Evolutionary conservation across 2,797 vertebrate species (phyloP), one percentile per base, ranked within the genome.

Genomic region (Alcedo quadribrachys): DNA sequence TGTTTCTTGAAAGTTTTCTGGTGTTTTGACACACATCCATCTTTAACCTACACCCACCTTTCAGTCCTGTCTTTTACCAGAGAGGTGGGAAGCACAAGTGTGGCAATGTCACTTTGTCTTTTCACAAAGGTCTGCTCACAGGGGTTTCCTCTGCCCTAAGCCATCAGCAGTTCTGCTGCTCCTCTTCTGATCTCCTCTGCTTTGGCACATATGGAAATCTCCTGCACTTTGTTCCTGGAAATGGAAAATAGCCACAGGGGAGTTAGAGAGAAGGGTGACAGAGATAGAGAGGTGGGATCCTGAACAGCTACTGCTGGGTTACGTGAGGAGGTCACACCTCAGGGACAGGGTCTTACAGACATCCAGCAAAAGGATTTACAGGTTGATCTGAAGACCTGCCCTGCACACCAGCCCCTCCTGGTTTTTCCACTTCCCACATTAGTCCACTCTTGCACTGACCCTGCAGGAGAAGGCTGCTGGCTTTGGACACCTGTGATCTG

Each of bases 191-290:
- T 30, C 25, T 65, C 24, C n/a, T 48, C 66, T 35, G 16, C 8
- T 89, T 48, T 32, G 43, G 8, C 19, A 18, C 8, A 11, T 15
- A 13, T 20, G 57, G 70, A 42, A 28, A 68, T 45, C 63, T 68
- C 45, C 54, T 74, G 15, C 48, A 20, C 22, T 76, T 68, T 32
- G 21, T 33, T 32, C 57, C 24, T 48, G 30, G 51, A 69, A 63
- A 40, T 3, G 21, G 61, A 32, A 83, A 61, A 75, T 3, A 46
- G 21, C 15, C 37, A 45, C 12, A 25, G 40, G 4, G 42, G 5
- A 50, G 24, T 13, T 16, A 57, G 57, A 69, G 42, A 67, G 40
- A 35, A 0, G 2, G 42, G 42, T 0, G 1, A n/a, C 15, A 35
- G 25, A 33, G 40, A 53, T 19, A 12, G 32, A 20, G 11, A 81